Percentiles rank a stretch among this genome's conserved stretches.
These are phyloP conservation scores for Pheosia tremula DNA, from an alignment of 2,888 invertebrate species.

Conservation along the genomic window DNA sequence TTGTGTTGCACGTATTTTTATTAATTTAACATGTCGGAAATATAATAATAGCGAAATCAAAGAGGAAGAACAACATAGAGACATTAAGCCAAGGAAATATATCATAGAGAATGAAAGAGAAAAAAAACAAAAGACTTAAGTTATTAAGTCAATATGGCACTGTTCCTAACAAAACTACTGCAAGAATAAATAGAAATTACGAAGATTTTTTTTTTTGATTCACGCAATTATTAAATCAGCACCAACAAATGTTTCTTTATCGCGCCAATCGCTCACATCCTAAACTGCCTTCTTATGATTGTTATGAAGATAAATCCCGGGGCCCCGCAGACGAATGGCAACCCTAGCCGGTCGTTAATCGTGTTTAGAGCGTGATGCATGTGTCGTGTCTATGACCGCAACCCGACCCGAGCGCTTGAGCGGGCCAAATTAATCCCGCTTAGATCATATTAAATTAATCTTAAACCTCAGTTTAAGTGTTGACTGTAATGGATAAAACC, in stretches of 20 bases:
- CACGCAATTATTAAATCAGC: background rate
- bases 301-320: constrained; percentile 41
- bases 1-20: too few relatives aligned
- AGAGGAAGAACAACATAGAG: too few relatives aligned
- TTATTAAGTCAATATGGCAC: too few relatives aligned
- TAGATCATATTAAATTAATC: constrained; percentile 45
- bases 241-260: constrained; percentile 21
- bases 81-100: too few relatives aligned
- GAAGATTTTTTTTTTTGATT: too few relatives aligned
- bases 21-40: too few relatives aligned
- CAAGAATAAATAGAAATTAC: too few relatives aligned
- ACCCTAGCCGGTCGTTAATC: constrained; percentile 62
- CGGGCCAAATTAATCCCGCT: constrained; percentile 52
- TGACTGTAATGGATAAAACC: constrained; percentile 1
- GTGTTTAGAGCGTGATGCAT: constrained; percentile 66
- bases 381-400: constrained; percentile 63
- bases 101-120: too few relatives aligned
- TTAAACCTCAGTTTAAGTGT: constrained; percentile 20
- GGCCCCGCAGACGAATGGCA: constrained; percentile 41
- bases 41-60: too few relatives aligned
- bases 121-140: too few relatives aligned
- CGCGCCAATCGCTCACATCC: constrained; percentile 21
- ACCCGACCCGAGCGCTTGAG: constrained; percentile 40
- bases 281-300: constrained; percentile 28
- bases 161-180: too few relatives aligned